These are phyloP conservation scores for Apocrypta bakeri DNA, from an alignment of 1,140 invertebrate genomes.

Conservation along the genomic window DNA sequence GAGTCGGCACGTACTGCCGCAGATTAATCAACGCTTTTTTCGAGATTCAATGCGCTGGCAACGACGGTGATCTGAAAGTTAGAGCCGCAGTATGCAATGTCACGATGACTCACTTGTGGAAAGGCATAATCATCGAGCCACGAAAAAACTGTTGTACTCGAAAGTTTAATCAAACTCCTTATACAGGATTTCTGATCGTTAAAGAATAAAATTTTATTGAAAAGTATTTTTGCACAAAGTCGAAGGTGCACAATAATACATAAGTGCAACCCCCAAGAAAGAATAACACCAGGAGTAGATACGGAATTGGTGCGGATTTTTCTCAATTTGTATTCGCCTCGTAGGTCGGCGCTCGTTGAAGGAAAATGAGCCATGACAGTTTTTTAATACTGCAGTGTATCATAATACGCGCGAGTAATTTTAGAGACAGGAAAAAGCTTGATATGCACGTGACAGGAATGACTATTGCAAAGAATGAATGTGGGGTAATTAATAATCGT, in stretches of 20 bases:
- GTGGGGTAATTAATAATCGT: constrained; percentile 13
- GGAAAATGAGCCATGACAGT: background rate
- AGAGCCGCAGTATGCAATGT: too few species aligned
- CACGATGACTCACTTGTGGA: background rate
- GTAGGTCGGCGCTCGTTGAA: too few species aligned
- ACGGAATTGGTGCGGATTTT: background rate
- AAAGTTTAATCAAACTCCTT: too few species aligned
- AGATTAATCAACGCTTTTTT: too few species aligned
- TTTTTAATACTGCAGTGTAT: background rate
- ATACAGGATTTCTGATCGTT: too few species aligned
- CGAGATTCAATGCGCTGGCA: too few species aligned
- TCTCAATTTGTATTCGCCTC: constrained; percentile 14
- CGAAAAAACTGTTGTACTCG: too few species aligned
- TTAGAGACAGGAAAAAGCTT: too few species aligned
- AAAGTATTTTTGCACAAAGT: too few species aligned
- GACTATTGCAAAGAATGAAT: background rate
- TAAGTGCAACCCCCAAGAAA: background rate
- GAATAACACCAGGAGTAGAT: background rate
- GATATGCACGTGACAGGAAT: constrained; percentile 21
- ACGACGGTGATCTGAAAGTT: too few species aligned
- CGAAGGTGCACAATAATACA: background rate
- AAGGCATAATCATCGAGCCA: background rate
- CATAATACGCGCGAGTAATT: background rate
- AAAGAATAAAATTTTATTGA: too few species aligned
- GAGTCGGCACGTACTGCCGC: too few species aligned